Percentiles rank a stretch among this genome's conserved stretches.
Conservation (phyloP, 2,113 vertebrate species). For the Gymnogyps californianus region DNA sequence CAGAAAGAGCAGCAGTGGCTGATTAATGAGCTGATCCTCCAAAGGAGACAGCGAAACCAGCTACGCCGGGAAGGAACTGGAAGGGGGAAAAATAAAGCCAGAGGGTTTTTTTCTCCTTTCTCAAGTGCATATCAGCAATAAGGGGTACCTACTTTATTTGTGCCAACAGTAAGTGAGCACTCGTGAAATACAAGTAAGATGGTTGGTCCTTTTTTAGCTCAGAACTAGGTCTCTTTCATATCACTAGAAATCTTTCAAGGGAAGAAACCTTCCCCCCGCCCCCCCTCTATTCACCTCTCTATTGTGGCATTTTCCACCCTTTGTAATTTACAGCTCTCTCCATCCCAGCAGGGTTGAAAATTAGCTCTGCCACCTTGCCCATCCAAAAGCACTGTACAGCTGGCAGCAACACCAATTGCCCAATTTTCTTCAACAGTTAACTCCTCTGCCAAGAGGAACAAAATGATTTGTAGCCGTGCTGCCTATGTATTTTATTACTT, state of each 20-base stretch:
- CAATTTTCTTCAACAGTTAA: conserved; percentile 14
- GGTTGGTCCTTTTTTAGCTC: not conserved
- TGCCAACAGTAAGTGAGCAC: not conserved
- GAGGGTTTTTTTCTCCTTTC: not conserved
- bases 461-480: not conserved
- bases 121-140: not conserved
- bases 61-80: not conserved
- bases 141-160: not conserved
- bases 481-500: not conserved
- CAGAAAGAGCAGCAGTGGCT: not conserved
- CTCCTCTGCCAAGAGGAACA: conserved; percentile 6
- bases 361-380: conserved; percentile 15
- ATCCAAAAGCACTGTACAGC: not conserved
- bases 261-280: not conserved
- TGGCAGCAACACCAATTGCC: conserved; percentile 10
- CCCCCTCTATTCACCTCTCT: not conserved
- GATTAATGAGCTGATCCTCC: not conserved
- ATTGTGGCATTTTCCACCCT: not conserved
- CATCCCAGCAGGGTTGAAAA: not conserved
- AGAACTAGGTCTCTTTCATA: not conserved
- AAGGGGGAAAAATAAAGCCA: not conserved
- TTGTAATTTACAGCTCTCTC: conserved; percentile 18
- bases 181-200: not conserved
- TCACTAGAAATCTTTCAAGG: not conserved
- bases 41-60: not conserved